These are phyloP conservation scores for Myrmecobius fasciatus DNA, from an alignment of 2,113 vertebrate species.

Conservation along the genomic window DNA sequence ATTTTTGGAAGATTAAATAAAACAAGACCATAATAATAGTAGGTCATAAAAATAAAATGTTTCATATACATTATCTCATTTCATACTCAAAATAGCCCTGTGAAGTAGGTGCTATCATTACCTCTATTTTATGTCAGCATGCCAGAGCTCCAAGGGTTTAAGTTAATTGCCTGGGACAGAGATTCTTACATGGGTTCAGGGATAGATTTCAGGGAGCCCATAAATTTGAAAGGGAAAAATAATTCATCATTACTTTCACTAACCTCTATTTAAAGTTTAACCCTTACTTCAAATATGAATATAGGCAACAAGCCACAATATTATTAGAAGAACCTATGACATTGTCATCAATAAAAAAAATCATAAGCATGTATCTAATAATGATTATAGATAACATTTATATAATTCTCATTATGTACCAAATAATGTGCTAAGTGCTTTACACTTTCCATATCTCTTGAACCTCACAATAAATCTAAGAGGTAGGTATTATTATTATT, in stretches of 20 bases:
- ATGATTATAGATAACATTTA: not conserved
- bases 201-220: not conserved
- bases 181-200: not conserved
- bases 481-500: not conserved
- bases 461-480: not conserved
- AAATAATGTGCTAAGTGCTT: not conserved
- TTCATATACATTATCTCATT: not conserved
- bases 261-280: not conserved
- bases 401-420: not conserved
- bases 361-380: not conserved
- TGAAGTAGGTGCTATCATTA: not conserved
- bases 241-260: not conserved
- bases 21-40: not conserved
- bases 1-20: not conserved
- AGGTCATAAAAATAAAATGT: not conserved
- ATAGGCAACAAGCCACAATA: not conserved
- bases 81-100: not conserved
- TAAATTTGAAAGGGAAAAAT: not conserved
- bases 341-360: not conserved
- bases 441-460: not conserved
- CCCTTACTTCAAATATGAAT: not conserved
- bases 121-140: not conserved
- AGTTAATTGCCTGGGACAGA: not conserved
- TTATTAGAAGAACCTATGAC: not conserved
- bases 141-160: not conserved